Evolutionary conservation across 2,797 vertebrate species (phyloP).

Genomic region (Crenichthys baileyi): DNA sequence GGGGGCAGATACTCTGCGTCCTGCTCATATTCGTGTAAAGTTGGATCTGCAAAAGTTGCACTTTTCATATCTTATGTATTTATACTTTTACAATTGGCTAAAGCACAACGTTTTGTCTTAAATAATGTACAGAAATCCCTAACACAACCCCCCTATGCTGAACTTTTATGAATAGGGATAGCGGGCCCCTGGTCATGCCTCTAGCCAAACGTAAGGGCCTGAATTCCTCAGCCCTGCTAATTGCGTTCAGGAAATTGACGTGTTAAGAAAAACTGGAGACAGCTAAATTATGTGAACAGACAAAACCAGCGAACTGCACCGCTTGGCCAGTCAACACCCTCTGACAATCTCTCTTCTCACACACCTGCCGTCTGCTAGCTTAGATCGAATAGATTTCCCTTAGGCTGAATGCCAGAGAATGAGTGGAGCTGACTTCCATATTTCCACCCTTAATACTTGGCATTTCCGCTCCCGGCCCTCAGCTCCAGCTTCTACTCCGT

Average conservation of each 20-base stretch:
- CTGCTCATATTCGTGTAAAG: constrained; percentile 54
- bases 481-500: constrained; percentile 50
- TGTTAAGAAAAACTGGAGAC: constrained; percentile 62
- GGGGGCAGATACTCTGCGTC: constrained; percentile 49
- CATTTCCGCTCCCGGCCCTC: constrained; percentile 71
- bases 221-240: constrained; percentile 74
- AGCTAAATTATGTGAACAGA: constrained; percentile 56
- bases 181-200: constrained; percentile 63
- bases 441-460: constrained; percentile 72
- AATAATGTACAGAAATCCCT: not conserved
- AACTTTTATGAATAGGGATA: constrained; percentile 64
- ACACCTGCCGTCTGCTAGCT: constrained; percentile 39
- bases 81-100: not conserved
- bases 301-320: constrained; percentile 35
- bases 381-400: constrained; percentile 46
- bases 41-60: constrained; percentile 16
- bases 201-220: constrained; percentile 46
- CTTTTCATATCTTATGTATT: constrained; percentile 5
- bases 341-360: constrained; percentile 21
- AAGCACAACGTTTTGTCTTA: not conserved
- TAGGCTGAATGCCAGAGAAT: constrained; percentile 54
- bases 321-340: constrained; percentile 4
- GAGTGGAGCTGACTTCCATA: constrained; percentile 46
- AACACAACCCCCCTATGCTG: constrained; percentile 8
- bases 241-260: constrained; percentile 78